Base-by-base conservation (phyloP, 2,797 vertebrate species). In the Sebastes hubbsi region DNA sequence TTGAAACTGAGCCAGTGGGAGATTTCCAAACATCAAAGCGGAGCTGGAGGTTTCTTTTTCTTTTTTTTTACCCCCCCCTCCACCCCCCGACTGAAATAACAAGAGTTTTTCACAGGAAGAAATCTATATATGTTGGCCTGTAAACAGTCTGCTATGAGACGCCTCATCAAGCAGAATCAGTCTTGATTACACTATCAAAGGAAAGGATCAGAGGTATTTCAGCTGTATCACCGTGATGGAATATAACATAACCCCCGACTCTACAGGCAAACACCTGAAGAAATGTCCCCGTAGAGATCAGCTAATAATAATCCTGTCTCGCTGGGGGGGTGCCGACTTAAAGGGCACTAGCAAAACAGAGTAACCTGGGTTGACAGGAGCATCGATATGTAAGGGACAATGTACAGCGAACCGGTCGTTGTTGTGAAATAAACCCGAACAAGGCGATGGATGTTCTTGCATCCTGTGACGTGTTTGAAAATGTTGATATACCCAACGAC, bases 21-120 rank as follows among this genome's bases (percentile, higher is more conserved):
- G 77, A 80, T 85, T 84, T 87, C 52, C 58, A 77, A 78, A 89
- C 88, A 77, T 92, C 86, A 89, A 91, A 89, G 81, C 29, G 55
- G 38, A 86, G 34, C 54, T 59, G 29, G 32, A 77, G 8, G 55
- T 2, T 63, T 55, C 6, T 42, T 22, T 22, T 14, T 24, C 12
- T 36, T 16, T 2, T 1, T 3, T 18, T 42, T 42, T n/a, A n/a
- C 1, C 6, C 6, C 34, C 13, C 14, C 27, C 7, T 34, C 8
- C 14, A 24, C 1, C 42, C 7, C 14, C 30, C 1, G 42, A 83
- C 64, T 77, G 32, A 78, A 84, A 83, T 18, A 80, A 61, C 34
- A 64, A 60, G 30, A 77, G 38, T 38, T 27, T 63, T 77, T 81
- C 56, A 27, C 58, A 59, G 13, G 36, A 74, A 63, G 62, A 74